Conservation (phyloP, 2,888 invertebrate genomes). For the Chymomyza amoena region DNA sequence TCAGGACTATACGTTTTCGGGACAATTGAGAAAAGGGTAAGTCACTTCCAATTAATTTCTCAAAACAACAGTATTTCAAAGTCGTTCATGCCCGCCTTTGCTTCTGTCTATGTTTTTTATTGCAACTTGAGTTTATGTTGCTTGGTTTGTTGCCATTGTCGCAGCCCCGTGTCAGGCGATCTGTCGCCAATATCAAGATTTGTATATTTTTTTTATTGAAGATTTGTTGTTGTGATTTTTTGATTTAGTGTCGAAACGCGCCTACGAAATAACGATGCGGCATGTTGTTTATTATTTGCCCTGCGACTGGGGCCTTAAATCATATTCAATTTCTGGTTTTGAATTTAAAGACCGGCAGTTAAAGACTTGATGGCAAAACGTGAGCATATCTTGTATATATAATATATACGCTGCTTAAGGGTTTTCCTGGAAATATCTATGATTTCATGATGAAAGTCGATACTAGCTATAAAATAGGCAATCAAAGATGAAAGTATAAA, state of each 20-base stretch:
- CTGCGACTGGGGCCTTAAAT: not conserved
- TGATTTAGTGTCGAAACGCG: constrained; percentile 6
- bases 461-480: not conserved
- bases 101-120: too few relatives aligned
- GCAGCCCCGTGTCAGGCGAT: not conserved
- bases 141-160: constrained; percentile 5
- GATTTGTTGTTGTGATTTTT: not conserved
- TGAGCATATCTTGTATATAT: not conserved
- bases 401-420: not conserved
- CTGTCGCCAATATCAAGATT: constrained; percentile 14
- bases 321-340: not conserved
- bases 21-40: too few relatives aligned
- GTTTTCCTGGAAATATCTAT: not conserved
- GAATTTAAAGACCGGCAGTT: not conserved
- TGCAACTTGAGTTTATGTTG: constrained; percentile 52
- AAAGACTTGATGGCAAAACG: not conserved
- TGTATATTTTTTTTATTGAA: not conserved
- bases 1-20: too few relatives aligned
- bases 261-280: not conserved
- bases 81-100: too few relatives aligned
- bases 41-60: too few relatives aligned
- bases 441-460: too few relatives aligned
- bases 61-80: too few relatives aligned
- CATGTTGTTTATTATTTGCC: not conserved
- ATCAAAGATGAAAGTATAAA: not conserved